Evolutionary conservation across 2,888 invertebrate species (phyloP).

Genomic region (Oscheius onirici): DNA sequence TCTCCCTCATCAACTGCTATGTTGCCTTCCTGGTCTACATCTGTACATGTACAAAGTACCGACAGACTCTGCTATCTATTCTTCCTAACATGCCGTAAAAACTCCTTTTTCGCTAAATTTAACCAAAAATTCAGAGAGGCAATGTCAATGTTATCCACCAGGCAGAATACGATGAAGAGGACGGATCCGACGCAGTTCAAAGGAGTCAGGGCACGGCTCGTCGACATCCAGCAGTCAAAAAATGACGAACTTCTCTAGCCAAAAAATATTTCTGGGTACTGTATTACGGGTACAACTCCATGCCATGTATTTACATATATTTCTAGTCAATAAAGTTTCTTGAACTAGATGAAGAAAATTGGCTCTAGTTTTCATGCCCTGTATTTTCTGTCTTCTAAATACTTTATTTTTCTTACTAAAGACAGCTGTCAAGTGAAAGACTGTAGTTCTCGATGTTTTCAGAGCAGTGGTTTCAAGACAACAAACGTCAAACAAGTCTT

Average conservation of each 20-base stretch:
- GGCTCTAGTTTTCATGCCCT: too few species aligned
- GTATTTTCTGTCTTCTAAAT: too few species aligned
- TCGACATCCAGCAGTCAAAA: not conserved
- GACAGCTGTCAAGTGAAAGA: too few species aligned
- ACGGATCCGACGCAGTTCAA: slow-evolving; percentile 7
- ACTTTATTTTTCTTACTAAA: too few species aligned
- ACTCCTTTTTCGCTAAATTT: too few species aligned
- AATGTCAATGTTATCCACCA: slow-evolving; percentile 17
- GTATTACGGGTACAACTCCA: too few species aligned
- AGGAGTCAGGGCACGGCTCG: slow-evolving; percentile 20
- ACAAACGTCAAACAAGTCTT: too few species aligned
- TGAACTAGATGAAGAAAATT: too few species aligned
- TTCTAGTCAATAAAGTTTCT: not conserved
- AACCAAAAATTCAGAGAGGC: slow-evolving; percentile 12
- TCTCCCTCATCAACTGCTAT: slow-evolving; percentile 62
- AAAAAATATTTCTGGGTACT: slow-evolving; percentile 1
- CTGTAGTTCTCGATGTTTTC: too few species aligned
- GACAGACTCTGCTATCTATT: slow-evolving; percentile 50
- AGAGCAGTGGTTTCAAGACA: too few species aligned
- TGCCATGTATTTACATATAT: too few species aligned
- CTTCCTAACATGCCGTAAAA: slow-evolving; percentile 44
- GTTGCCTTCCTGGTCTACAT: slow-evolving; percentile 62
- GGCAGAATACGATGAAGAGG: slow-evolving; percentile 34
- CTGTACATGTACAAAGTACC: slow-evolving; percentile 55
- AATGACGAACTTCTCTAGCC: slow-evolving; percentile 11